phyloP scores from a whole-genome alignment of 2,113 vertebrate genomes.

The Oncorhynchus keta region DNA sequence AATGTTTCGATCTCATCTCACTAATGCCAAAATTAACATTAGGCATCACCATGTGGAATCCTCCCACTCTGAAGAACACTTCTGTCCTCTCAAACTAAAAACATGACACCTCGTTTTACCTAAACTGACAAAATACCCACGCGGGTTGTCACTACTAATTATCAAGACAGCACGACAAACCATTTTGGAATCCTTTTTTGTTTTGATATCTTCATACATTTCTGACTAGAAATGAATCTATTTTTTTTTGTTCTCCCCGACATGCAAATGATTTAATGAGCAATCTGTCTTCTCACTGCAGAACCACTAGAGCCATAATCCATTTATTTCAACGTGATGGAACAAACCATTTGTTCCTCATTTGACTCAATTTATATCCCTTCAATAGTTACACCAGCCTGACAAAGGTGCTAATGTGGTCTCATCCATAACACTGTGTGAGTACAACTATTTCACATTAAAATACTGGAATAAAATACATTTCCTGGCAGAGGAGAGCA shows the following conservation, averaged over 20 bases:
- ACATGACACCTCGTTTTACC: conserved; percentile 2
- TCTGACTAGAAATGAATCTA: conserved; percentile 28
- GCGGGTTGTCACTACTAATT: conserved; percentile 33
- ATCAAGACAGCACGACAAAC: not conserved
- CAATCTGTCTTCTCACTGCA: conserved; percentile 52
- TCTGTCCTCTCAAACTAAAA: conserved; percentile 13
- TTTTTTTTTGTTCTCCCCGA: conserved; percentile 11
- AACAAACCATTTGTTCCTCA: conserved; percentile 59
- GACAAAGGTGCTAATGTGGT: conserved; percentile 52
- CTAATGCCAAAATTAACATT: too few relatives aligned
- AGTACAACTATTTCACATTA: conserved; percentile 12
- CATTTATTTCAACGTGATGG: conserved; percentile 67
- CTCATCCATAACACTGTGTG: conserved; percentile 51
- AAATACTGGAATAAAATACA: conserved; percentile 43
- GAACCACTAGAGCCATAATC: conserved; percentile 59
- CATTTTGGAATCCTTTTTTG: not conserved
- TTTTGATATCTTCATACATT: conserved; percentile 35
- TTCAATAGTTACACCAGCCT: conserved; percentile 64
- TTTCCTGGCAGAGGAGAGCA: conserved; percentile 2
- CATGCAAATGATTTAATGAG: conserved; percentile 58
- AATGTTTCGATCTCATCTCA: too few relatives aligned
- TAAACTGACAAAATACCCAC: not conserved
- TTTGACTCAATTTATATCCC: conserved; percentile 58
- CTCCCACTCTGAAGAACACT: too few relatives aligned
- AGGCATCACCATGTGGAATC: too few relatives aligned